Conservation (phyloP, 2,113 vertebrate species). For the Dasyornis broadbenti region DNA sequence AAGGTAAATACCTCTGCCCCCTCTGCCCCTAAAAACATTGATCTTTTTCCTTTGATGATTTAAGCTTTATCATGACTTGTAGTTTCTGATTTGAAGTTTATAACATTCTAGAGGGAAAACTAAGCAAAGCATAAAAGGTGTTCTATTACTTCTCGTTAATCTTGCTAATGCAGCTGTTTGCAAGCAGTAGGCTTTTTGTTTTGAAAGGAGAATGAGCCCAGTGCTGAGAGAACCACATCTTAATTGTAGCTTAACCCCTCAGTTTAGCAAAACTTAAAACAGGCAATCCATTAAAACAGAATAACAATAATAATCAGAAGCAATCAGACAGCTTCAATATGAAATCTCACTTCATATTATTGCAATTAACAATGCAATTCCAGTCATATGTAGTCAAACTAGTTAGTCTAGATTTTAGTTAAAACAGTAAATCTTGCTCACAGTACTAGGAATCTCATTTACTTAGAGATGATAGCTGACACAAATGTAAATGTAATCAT, state of each 20-base stretch:
- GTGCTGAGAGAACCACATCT: neutral
- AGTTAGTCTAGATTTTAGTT: neutral
- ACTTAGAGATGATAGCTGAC: neutral
- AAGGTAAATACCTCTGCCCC: neutral
- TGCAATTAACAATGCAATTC: neutral
- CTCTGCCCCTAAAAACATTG: neutral
- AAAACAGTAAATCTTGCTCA: neutral
- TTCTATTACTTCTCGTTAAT: neutral
- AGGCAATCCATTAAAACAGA: neutral
- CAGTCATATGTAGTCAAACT: neutral
- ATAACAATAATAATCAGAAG: neutral
- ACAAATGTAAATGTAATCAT: neutral
- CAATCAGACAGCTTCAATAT: neutral
- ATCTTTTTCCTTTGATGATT: neutral
- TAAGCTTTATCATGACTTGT: neutral
- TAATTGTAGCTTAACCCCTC: neutral
- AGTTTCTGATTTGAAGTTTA: neutral
- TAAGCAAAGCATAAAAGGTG: neutral
- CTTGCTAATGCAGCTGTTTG: neutral
- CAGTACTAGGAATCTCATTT: neutral
- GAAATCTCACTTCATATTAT: neutral
- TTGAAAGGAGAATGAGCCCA: neutral
- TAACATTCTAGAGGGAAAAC: neutral
- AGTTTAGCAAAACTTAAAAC: neutral
- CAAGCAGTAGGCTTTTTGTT: neutral